Percentiles rank a stretch among this genome's conserved stretches.
These are phyloP conservation scores for Paratilapia polleni DNA, from an alignment of 2,113 vertebrate species.

Conservation along the genomic window DNA sequence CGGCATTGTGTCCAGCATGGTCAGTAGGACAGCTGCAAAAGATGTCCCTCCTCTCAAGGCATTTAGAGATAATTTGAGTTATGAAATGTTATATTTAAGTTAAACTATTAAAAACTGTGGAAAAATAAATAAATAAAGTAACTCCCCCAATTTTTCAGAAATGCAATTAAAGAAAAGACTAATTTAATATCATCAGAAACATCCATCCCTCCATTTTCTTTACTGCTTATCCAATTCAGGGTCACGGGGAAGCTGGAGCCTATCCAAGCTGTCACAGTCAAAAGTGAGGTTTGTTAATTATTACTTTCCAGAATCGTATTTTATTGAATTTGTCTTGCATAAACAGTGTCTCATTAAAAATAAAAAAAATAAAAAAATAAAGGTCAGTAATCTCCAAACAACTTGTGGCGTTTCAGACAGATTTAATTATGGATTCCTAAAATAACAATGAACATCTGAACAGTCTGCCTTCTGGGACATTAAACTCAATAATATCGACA, in stretches of 20 bases:
- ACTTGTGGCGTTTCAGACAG: constrained; percentile 17
- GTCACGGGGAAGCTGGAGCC: background rate
- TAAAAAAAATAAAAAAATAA: background rate
- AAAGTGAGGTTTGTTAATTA: background rate
- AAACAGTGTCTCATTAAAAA: background rate
- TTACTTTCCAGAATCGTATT: background rate
- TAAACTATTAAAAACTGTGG: too few species aligned
- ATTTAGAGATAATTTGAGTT: background rate
- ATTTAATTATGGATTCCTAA: constrained; percentile 8
- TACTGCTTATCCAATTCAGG: background rate
- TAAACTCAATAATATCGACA: constrained; percentile 12
- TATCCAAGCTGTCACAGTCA: background rate
- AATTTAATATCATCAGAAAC: background rate
- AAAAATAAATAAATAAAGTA: background rate
- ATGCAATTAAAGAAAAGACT: background rate
- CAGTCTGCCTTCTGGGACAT: background rate
- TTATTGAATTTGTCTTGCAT: background rate
- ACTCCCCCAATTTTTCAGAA: background rate
- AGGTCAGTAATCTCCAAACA: constrained; percentile 6
- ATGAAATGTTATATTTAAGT: background rate
- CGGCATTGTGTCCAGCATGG: background rate
- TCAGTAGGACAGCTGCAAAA: constrained; percentile 5
- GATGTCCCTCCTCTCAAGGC: background rate
- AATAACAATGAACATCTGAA: constrained; percentile 11
- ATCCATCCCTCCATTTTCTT: background rate